These are phyloP conservation scores for Drosophila koepferae DNA, from an alignment of 2,888 invertebrate genomes.

Conservation along the genomic window DNA sequence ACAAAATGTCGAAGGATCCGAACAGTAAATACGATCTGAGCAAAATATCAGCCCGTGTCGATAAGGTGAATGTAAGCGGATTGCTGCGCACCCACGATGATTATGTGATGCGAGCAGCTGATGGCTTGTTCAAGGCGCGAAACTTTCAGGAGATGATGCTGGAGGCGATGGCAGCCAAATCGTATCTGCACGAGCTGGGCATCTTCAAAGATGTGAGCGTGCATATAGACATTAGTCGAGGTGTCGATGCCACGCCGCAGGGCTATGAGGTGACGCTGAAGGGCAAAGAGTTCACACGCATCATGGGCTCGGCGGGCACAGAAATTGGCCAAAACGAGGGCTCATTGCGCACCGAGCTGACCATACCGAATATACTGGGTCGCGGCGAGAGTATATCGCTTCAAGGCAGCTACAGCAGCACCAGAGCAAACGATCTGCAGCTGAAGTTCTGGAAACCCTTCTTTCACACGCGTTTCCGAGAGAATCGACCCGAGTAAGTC, in stretches of 20 bases:
- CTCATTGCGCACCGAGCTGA: conserved; percentile 88
- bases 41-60: conserved; percentile 89
- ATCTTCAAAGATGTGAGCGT: conserved; percentile 95
- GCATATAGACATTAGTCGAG: conserved; percentile 94
- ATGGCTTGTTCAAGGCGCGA: conserved; percentile 92
- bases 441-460: conserved; percentile 93
- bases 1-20: conserved; percentile 59
- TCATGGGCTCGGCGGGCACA: conserved; percentile 94
- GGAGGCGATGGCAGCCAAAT: conserved; percentile 89
- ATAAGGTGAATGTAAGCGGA: conserved; percentile 94
- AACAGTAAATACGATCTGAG: conserved; percentile 61
- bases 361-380: conserved; percentile 93
- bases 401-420: conserved; percentile 94
- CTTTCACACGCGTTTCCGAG: conserved; percentile 88
- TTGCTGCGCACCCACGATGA: conserved; percentile 95
- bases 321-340: conserved; percentile 97
- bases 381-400: conserved; percentile 93
- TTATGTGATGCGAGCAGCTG: conserved; percentile 91
- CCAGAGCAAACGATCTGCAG: conserved; percentile 92
- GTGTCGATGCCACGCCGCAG: conserved; percentile 91
- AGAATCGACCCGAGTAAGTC: conserved; percentile 88
- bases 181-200: conserved; percentile 92
- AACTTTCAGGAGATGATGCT: conserved; percentile 94
- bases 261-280: conserved; percentile 94
- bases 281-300: conserved; percentile 92